Conservation (phyloP, 2,113 vertebrate species). For the Corynorhinus townsendii region DNA sequence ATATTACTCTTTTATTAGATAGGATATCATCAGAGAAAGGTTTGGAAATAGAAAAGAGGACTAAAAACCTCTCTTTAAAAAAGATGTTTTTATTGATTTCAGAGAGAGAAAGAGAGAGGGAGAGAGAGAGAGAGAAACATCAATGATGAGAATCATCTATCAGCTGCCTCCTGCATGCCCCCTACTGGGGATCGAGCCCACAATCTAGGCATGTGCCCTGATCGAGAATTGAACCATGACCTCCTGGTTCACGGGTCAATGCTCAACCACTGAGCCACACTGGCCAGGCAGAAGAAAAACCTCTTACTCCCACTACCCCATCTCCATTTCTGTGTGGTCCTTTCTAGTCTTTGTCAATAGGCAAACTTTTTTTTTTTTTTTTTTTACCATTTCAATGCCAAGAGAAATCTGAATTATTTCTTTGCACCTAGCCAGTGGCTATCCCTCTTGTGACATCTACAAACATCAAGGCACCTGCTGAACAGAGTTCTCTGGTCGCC, state of each 20-base stretch:
- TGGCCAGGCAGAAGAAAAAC: neutral
- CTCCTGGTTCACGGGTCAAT: no score
- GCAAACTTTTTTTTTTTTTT: neutral
- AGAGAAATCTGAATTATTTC: neutral
- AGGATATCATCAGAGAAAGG: neutral
- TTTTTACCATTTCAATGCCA: accelerated
- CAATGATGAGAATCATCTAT: no score
- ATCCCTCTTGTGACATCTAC: neutral
- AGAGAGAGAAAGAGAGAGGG: no score
- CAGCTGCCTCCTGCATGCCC: no score
- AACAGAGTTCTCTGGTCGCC: neutral
- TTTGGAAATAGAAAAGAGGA: neutral
- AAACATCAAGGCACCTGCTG: neutral
- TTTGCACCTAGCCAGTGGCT: neutral
- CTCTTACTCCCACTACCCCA: neutral
- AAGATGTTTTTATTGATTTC: no score
- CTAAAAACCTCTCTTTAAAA: neutral
- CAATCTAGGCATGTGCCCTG: no score
- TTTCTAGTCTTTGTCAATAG: neutral
- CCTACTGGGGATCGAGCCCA: no score
- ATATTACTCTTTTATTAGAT: no score
- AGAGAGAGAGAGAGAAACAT: no score
- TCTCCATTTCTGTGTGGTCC: neutral
- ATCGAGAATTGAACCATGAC: no score
- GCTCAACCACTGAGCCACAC: no score